Evolutionary conservation across 2,797 vertebrate genomes (phyloP).

Genomic region (Sibirionetta formosa): DNA sequence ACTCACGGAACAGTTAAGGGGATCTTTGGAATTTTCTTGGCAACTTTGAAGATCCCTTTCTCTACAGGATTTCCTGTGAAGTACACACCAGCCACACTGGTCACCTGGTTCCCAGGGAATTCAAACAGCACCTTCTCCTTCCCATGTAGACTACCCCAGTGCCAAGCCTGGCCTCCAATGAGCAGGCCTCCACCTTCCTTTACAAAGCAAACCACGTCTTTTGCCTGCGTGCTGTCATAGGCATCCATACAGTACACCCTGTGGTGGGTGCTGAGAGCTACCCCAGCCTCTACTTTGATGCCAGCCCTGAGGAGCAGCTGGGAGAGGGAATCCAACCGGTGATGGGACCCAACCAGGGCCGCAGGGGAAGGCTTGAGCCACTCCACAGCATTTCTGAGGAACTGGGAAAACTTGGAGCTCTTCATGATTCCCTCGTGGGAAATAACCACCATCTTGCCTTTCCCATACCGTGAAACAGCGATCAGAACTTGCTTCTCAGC

Average conservation of each 20-base stretch:
- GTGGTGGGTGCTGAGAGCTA: conserved; percentile 43
- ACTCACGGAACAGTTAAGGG: conserved; percentile 79
- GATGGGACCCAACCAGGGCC: conserved; percentile 72
- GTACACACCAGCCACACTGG: conserved; percentile 79
- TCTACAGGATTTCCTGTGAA: conserved; percentile 79
- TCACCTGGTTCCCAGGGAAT: conserved; percentile 83
- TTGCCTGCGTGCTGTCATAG: conserved; percentile 54
- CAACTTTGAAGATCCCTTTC: conserved; percentile 75
- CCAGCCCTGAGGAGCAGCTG: conserved; percentile 64
- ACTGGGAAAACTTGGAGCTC: conserved; percentile 70
- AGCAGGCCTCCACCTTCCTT: conserved; percentile 78
- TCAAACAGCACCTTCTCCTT: conserved; percentile 75
- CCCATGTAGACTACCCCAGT: conserved; percentile 72
- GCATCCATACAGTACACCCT: conserved; percentile 78
- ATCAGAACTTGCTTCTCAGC: conserved; percentile 79
- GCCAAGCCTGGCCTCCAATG: conserved; percentile 81
- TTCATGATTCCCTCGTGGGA: conserved; percentile 79
- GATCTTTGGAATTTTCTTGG: conserved; percentile 79
- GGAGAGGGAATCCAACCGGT: conserved; percentile 51
- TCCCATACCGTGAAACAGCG: conserved; percentile 76
- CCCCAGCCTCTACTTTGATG: conserved; percentile 28
- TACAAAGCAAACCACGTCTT: conserved; percentile 76
- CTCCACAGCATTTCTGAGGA: conserved; percentile 78
- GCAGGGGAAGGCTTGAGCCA: conserved; percentile 74
- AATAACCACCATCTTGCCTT: conserved; percentile 77